Conservation (phyloP, 2,797 vertebrate genomes). For the Arnoldichthys spilopterus region DNA sequence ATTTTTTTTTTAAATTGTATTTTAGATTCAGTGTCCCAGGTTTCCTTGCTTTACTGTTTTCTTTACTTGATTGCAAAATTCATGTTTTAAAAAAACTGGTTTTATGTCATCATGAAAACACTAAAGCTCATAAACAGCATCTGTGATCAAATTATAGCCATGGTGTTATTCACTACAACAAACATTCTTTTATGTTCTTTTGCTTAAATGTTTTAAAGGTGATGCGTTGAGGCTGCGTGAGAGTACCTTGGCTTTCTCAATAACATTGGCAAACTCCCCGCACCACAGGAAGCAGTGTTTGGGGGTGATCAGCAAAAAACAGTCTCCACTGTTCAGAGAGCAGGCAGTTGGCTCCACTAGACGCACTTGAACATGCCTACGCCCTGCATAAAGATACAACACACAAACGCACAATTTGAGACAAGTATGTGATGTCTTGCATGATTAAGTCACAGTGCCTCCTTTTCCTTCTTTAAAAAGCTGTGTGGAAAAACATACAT, state of each 20-base stretch:
- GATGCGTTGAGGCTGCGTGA: constrained; percentile 3
- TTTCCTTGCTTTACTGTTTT: neutral
- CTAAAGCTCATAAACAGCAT: neutral
- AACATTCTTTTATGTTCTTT: neutral
- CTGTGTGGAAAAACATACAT: too few relatives aligned
- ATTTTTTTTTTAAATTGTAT: too few relatives aligned
- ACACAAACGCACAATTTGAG: constrained; percentile 1
- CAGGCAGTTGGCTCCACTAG: constrained; percentile 76
- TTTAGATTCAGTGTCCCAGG: neutral
- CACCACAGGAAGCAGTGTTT: constrained; percentile 83
- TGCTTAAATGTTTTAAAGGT: neutral
- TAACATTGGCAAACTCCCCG: constrained; percentile 84
- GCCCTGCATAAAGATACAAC: constrained; percentile 66
- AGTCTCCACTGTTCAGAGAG: constrained; percentile 85
- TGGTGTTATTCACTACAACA: neutral
- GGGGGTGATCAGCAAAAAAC: constrained; percentile 81
- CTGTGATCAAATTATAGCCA: neutral
- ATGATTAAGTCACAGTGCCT: too few relatives aligned
- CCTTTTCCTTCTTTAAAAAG: too few relatives aligned
- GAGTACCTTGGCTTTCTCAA: constrained; percentile 83
- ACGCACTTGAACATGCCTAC: constrained; percentile 82
- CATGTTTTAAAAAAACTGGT: neutral
- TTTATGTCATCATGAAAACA: neutral
- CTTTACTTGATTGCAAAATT: neutral
- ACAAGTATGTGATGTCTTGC: too few relatives aligned